Evolutionary conservation across 2,113 vertebrate species (phyloP), one percentile per base, ranked within the genome.

Genomic region (Macrotis lagotis): DNA sequence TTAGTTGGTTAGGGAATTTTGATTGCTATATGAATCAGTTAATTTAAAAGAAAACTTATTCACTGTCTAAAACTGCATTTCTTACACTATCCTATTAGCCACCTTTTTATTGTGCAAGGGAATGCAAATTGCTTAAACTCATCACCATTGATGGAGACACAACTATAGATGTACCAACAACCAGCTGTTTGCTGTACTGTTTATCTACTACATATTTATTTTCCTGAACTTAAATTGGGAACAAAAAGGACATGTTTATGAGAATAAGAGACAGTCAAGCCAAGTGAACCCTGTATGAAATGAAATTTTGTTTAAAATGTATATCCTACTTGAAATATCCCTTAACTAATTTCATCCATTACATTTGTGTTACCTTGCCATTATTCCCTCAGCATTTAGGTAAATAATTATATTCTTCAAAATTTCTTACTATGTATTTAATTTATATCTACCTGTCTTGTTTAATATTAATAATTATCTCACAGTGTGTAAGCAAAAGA

Each of bases 41-140:
- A 51, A 83, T 25, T 93, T 88, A 51, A 89, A 93, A 55, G 92
- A 51, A 91, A 83, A 94, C 95, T 31, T n/a, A 26, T 44, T 25
- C 14, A 48, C 26, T 44, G 31, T 94, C 90, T 37, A 59, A 90
- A 7, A 95, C 6, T 52, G 2, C 88, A 37, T 26, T 51, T 22
- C 44, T 50, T 89, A 88, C 55, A 52, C 89, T 91, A 0, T 44
- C 49, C 83, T 37, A 91, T 74, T n/a, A 4, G 26, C 6, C 55
- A 1, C 49, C 47, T 94, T 91, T 50, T 94, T 89, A 92, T 93
- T 51, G 90, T 28, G n/a, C 44, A 91, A n/a, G 88, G 48, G 52
- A 50, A 44, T 92, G 6, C 94, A 31, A 94, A 83, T 66, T 90
- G n/a, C 5, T 83, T 11, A 89, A 28, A 92, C 14, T 16, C 14